phyloP scores from a whole-genome alignment of 2,888 invertebrate genomes.

The Amphipyra tragopoginis region DNA sequence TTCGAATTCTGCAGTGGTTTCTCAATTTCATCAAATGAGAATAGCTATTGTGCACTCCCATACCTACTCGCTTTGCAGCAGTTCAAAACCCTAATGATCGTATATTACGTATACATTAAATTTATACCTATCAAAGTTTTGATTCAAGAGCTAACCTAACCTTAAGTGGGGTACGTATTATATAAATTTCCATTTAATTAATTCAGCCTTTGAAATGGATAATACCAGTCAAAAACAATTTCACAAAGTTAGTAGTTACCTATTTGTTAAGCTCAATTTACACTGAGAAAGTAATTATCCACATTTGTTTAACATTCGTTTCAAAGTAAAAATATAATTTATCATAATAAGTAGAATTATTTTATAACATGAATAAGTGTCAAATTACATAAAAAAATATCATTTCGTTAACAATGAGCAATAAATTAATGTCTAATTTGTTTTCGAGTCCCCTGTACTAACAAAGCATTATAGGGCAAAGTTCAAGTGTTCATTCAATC shows the following conservation, averaged over 20 bases:
- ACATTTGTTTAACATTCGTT: constrained; percentile 29
- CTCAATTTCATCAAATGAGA: constrained; percentile 28
- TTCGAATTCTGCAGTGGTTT: constrained; percentile 3
- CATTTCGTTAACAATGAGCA: not conserved
- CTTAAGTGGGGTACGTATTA: not conserved
- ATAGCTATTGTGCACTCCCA: constrained; percentile 19
- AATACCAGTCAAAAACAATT: constrained; percentile 27
- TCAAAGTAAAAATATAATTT: constrained; percentile 7
- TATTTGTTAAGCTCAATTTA: constrained; percentile 29
- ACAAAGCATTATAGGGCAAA: not conserved
- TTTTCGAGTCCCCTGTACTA: not conserved
- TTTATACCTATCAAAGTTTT: constrained; percentile 5
- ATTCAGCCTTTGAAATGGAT: constrained; percentile 25
- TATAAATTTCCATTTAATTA: constrained; percentile 27
- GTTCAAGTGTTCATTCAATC: not conserved
- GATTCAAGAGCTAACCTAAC: constrained; percentile 1
- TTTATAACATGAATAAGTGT: not conserved
- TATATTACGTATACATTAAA: not conserved
- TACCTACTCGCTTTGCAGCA: constrained; percentile 1
- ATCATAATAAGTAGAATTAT: not conserved
- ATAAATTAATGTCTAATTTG: not conserved
- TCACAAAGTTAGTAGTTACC: constrained; percentile 19
- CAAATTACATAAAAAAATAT: constrained; percentile 1
- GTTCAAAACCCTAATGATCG: not conserved
- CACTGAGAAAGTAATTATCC: constrained; percentile 21